Base-by-base conservation (phyloP, 2,888 invertebrate genomes). In the Rhamphomyia laevipes region DNA sequence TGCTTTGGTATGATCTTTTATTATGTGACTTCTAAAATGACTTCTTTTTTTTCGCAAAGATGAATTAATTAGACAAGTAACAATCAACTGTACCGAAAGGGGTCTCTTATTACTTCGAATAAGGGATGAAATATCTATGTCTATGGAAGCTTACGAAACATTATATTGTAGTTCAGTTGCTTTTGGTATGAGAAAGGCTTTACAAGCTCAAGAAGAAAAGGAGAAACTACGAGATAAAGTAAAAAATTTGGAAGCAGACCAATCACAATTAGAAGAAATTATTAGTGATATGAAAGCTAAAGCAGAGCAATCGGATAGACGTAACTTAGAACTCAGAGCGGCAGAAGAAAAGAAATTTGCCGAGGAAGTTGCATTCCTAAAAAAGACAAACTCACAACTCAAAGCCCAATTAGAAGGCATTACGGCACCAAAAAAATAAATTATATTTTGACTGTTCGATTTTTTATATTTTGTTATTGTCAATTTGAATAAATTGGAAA, bases 111-210 rank as follows among this genome's bases (percentile, higher is more conserved):
- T 99, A 45, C 73, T 96, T 47, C 77, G 96, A 58, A 88, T 97
- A 5, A 78, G 97, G 18, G 96, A 99, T 66, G 97, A 99, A 74
- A 86, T 96, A 50, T 78, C 87, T 55, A 94, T 97, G 84, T 95
- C 96, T 0, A 86, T 97, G 73, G 88, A 93, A 61, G 94, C 96
- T 0, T 97, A 94, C 65, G 93, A 95, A 70, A 91, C 93, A 0
- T 75, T 99, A 2, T 95, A 96, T 64, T 96, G 96, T 68, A 95
- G 95, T 69, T 93, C 95, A 48, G 90, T 96, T 46, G 95, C 96
- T 1, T 99, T 95, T 66, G 96, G 95, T 23, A 92, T 97, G 83
- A 80, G 96, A 53, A 97, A 99, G 74, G 93, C 96, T n/a, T 73
- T 97, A 49, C 89, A 91, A 73, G 84, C 84, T 58, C 62, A 69